Evolutionary conservation across 2,888 invertebrate species (phyloP), one percentile per base, ranked within the genome.

Genomic region (Xestia rhomboidea): DNA sequence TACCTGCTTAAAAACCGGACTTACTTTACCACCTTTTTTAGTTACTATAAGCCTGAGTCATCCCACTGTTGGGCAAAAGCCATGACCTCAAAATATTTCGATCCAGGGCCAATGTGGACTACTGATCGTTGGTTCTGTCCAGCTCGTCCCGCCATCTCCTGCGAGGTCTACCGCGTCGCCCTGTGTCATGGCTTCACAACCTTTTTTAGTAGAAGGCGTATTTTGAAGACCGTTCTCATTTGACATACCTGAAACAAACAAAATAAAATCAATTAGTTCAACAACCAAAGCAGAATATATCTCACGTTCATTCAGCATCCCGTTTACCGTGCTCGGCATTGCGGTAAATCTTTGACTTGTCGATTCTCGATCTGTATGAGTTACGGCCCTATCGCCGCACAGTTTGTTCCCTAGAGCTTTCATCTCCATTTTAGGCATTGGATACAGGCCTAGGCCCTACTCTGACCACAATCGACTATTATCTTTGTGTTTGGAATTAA

Each of bases 361-460:
- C 93, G 93, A 94, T 93, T 91, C 90, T 78, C 93, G 93, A 95
- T 94, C 93, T 91, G 88, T 89, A 92, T 93, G 93, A 95, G 90
- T 95, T 94, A 95, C 91, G 85, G 91, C 91, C 84, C 79, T 89
- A 90, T 92, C 89, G 85, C 85, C 82, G 89, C 90, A 89, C 76
- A 77, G 88, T 87, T 82, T 90, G 91, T 90, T 90, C 87, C 82
- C 79, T 76, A 83, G 89, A 90, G 94, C 96, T 96, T 96, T 96
- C 96, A 91, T 95, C 90, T 83, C 95, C 94, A 92, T 95, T 94
- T 95, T 93, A 92, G 94, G 95, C 84, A 86, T 84, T 92, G 92
- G 90, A 89, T 92, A 92, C 90, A 91, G 91, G 57, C 60, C 30
- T n/a, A 34, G 49, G 57, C 90, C 91, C 91, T 91, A 89, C 77